Evolutionary conservation across 2,888 invertebrate genomes (phyloP), one percentile per base, ranked within the genome.

Genomic region (Drosophila mercatorum): DNA sequence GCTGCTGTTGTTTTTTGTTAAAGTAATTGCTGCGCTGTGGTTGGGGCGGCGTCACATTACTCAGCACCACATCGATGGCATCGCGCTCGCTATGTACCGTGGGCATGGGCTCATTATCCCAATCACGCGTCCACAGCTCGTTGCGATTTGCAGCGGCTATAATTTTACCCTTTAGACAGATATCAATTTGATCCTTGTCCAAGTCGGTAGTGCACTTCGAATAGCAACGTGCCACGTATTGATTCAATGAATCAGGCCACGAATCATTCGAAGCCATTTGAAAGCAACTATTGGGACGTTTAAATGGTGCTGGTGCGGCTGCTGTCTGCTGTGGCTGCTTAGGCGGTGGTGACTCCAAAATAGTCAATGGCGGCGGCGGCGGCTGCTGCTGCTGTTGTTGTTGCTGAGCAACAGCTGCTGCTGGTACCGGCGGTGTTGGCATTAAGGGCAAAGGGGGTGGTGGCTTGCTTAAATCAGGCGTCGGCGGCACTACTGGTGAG

Each of bases 101-200:
- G 47, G 99, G 99, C 81, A 99, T 94, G 38, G 98, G 97, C 92
- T 99, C 99, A 75, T 95, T 95, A 85, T 96, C 96, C 99, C 99
- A 99, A 93, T 99, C 97, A 91, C 97, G 97, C 2, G 96, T 95
- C 95, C 96, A 96, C 51, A 98, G 94, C 79, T 97, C 96, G 74
- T 97, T 97, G 87, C 96, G 96, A 90, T 96, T 96, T 53, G 98
- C 97, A 17, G 98, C 97, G 66, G 96, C 95, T 60, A 97, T 98
- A 74, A 99, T 96, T 93, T 98, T 97, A 44, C 98, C 98, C 93
- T 98, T 98, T 66, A 99, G 94, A 89, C 97, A 97, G 78, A 97
- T 97, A 92, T 98, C 98, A 69, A 99, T 97, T 93, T 97, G 96
- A 94, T 98, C 98, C 92, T 97, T 97, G 92, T 99, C 98, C 82